Conservation (phyloP, 2,797 vertebrate genomes). For the Coluber constrictor region DNA sequence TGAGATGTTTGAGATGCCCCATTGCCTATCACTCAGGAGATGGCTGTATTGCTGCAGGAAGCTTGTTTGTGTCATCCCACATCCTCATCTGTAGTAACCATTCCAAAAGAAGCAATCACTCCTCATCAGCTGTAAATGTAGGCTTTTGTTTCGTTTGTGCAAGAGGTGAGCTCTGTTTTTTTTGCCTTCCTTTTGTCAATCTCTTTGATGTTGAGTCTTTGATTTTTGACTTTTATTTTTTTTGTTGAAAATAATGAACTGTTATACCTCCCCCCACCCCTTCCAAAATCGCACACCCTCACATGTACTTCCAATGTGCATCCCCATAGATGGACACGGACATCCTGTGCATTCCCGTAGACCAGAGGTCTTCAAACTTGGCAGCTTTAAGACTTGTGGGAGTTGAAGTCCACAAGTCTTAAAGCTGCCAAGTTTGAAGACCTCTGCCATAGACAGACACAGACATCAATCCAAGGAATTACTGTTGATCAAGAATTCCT, state of each 20-base stretch:
- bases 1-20: constrained; percentile 94
- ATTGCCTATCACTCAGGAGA: constrained; percentile 93
- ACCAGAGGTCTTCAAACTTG: neutral
- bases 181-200: constrained; percentile 36
- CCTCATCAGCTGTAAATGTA: constrained; percentile 92
- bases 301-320: neutral
- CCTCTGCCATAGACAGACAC: neutral
- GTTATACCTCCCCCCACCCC: neutral
- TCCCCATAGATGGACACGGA: neutral
- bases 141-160: constrained; percentile 99
- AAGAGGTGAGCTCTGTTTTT: constrained; percentile 84
- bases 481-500: constrained; percentile 11
- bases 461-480: neutral
- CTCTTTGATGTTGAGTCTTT: constrained; percentile 41
- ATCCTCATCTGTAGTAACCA: constrained; percentile 97
- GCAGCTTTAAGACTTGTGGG: too few species aligned
- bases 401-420: too few species aligned
- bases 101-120: constrained; percentile 87
- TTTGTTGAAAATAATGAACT: neutral
- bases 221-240: constrained; percentile 21
- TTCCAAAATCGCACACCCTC: neutral
- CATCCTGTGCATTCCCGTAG: neutral
- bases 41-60: constrained; percentile 91
- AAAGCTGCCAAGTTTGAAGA: too few species aligned
- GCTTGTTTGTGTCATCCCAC: constrained; percentile 86